Evolutionary conservation across 2,113 vertebrate genomes (phyloP).

Genomic region (Coregonus clupeaformis): DNA sequence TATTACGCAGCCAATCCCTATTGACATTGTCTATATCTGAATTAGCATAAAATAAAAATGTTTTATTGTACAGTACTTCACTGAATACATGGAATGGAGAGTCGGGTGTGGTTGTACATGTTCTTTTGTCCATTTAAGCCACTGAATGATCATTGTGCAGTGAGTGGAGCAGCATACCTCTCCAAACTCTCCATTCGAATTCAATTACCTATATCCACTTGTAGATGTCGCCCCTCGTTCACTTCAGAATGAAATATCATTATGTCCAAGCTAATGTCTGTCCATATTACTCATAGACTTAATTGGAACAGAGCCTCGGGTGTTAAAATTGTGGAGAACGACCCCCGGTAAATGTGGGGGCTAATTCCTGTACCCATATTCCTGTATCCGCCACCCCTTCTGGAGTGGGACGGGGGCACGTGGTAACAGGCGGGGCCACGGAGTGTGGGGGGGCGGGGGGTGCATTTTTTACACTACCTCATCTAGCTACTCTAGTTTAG

Average conservation of each 20-base stretch:
- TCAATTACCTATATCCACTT: constrained; percentile 66
- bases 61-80: constrained; percentile 16
- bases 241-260: constrained; percentile 64
- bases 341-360: constrained; percentile 41
- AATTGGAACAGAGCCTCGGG: constrained; percentile 56
- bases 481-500: constrained; percentile 8
- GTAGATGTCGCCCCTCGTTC: constrained; percentile 57
- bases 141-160: constrained; percentile 63
- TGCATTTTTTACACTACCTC: not conserved
- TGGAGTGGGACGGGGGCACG: not conserved
- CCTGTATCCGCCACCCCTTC: not conserved
- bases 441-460: not conserved
- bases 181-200: constrained; percentile 61
- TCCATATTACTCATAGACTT: constrained; percentile 50
- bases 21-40: constrained; percentile 66
- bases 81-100: constrained; percentile 13
- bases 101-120: constrained; percentile 52
- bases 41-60: constrained; percentile 56
- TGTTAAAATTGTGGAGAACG: constrained; percentile 60
- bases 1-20: constrained; percentile 49
- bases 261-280: constrained; percentile 67
- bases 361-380: not conserved
- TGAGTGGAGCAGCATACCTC: constrained; percentile 20
- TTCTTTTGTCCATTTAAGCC: not conserved
- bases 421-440: constrained; percentile 4